Base-by-base conservation (phyloP, 2,888 invertebrate species). In the Polyommatus iphigenia region DNA sequence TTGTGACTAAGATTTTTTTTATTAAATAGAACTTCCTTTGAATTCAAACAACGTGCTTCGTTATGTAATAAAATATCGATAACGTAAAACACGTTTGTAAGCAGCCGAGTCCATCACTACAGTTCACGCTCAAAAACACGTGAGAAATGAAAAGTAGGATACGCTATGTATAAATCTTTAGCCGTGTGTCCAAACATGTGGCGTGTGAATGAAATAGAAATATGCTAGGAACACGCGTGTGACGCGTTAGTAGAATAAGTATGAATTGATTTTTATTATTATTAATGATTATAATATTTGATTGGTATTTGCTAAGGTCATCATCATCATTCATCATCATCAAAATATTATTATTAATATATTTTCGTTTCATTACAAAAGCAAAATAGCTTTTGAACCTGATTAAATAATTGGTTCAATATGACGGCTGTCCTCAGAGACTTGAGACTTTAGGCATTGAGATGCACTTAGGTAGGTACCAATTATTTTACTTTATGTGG, bases 121-220 rank as follows among this genome's bases (percentile, higher is more conserved):
- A 20, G 78, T 87, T 90, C 90, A 91, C 91, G 89, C 88, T 86
- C 83, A 84, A 76, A 78, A 83, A 89, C 87, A 91, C 90, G 90
- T 91, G 90, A 89, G 84, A 72, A 78, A 82, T 83, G 80, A 77
- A 85, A 84, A 84, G 86, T 57, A 81, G 80, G 32, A 59, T 18
- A 62, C n/a, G 24, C 73, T 75, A 73, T 59, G 80, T 80, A 24
- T 24, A 24, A 24, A 82, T 84, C 80, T 79, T 77, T 75, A 46
- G 29, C 76, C 78, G 81, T 83, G 82, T 80, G 78, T 77, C 76
- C 54, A 77, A 80, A 84, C 88, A 89, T 86, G 86, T 87, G 87
- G 84, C 82, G 24, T 10, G 59, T 62, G 83, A 87, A 78, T 80
- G 83, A 81, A 85, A 84, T 46, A 78, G 82, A 79, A 76, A 15